phyloP scores from a whole-genome alignment of 64 coral and sea anemone genomes.

The Montipora efflorescens region DNA sequence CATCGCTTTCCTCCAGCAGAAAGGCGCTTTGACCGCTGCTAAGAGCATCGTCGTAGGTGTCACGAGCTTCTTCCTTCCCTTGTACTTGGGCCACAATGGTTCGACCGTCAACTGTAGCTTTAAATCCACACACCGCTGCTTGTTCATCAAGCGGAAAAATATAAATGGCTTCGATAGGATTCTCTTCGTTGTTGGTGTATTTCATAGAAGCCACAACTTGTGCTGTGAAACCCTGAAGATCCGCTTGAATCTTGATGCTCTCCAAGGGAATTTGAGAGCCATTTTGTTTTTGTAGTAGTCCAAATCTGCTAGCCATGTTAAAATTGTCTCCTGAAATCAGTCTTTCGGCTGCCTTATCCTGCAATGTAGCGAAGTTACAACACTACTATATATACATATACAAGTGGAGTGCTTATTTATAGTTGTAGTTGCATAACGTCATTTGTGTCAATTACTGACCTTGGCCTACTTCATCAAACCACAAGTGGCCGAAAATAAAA shows the following conservation, averaged over 20 bases:
- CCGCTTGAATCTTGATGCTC: slow-evolving; percentile 46
- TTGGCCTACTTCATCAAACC: no score
- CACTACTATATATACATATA: no score
- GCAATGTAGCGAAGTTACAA: slow-evolving; percentile 39
- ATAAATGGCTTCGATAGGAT: slow-evolving; percentile 83
- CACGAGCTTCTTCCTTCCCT: slow-evolving; percentile 90
- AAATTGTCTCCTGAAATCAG: no score
- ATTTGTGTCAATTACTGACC: no score
- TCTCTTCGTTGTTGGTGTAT: slow-evolving; percentile 75
- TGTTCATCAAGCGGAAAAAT: slow-evolving; percentile 80
- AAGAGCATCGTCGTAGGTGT: slow-evolving; percentile 82
- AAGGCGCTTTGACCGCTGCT: slow-evolving; percentile 78
- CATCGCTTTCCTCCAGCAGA: slow-evolving; percentile 84
- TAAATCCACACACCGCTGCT: slow-evolving; percentile 83
- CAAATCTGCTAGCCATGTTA: slow-evolving; percentile 44
- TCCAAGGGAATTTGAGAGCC: slow-evolving; percentile 43
- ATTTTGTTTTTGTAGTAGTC: slow-evolving; percentile 37
- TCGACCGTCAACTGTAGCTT: slow-evolving; percentile 72
- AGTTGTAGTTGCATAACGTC: no score
- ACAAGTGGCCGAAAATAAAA: no score
- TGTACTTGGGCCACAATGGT: slow-evolving; percentile 75
- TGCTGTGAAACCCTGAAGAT: slow-evolving; percentile 73
- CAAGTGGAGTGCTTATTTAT: no score
- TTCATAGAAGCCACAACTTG: slow-evolving; percentile 61
- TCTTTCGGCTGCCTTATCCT: slow-evolving; percentile 7